A percentile compares a stretch with the other conserved stretches of the same genome.
phyloP scores from a whole-genome alignment of 2,113 vertebrate genomes.

The Cyprinodon variegatus region DNA sequence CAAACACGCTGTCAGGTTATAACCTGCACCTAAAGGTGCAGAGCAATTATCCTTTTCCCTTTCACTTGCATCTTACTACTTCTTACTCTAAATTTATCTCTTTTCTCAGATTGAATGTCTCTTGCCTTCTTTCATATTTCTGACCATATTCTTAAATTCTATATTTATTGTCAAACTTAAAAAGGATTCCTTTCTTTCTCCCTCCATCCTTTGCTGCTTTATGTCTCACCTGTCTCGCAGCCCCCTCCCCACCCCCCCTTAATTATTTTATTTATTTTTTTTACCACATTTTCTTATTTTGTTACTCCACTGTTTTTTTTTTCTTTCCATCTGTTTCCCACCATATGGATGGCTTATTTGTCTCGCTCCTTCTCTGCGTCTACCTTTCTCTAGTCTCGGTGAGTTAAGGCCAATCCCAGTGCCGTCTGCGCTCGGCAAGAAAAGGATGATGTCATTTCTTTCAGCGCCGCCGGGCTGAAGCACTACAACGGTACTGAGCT shows the following conservation, averaged over 20 bases:
- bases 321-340: constrained; percentile 24
- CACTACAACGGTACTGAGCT: constrained; percentile 26
- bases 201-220: constrained; percentile 12
- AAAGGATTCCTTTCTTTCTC: not conserved
- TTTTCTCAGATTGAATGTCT: too few relatives aligned
- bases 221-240: constrained; percentile 23
- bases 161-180: not conserved
- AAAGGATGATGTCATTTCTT: constrained; percentile 75
- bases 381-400: constrained; percentile 63
- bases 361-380: constrained; percentile 54
- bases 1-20: not conserved
- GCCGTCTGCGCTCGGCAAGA: constrained; percentile 50
- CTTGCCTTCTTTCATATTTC: not conserved
- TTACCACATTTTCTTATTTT: constrained; percentile 7
- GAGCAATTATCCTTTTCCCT: constrained; percentile 10
- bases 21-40: constrained; percentile 4
- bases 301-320: constrained; percentile 9
- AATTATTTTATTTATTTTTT: not conserved
- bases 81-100: not conserved
- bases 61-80: constrained; percentile 5
- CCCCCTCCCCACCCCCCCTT: not conserved
- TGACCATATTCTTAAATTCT: not conserved
- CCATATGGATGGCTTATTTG: constrained; percentile 49
- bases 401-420: constrained; percentile 62
- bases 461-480: constrained; percentile 30